Conservation (phyloP, 2,113 vertebrate species). For the Procavia capensis region DNA sequence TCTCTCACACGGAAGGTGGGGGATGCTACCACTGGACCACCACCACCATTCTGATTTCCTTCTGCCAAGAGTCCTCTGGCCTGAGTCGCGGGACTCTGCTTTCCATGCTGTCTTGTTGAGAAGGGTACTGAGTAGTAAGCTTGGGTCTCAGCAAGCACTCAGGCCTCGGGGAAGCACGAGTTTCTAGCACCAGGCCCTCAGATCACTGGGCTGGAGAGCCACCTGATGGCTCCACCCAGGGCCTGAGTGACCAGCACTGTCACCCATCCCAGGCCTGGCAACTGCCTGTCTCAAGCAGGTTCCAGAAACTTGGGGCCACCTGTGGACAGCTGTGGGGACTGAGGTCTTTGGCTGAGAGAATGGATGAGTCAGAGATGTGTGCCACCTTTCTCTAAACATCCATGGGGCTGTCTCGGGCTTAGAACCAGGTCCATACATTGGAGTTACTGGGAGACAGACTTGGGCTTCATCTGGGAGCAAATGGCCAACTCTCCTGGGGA, state of each 20-base stretch:
- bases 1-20: neutral
- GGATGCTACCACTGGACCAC: neutral
- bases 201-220: rapidly evolving
- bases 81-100: no score
- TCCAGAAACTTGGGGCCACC: rapidly evolving
- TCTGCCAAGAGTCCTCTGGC: neutral
- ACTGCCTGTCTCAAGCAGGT: neutral
- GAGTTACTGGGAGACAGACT: neutral
- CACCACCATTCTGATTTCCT: rapidly evolving
- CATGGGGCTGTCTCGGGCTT: rapidly evolving
- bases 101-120: neutral
- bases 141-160: neutral
- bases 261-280: neutral
- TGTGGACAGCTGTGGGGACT: neutral
- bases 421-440: neutral
- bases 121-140: no score
- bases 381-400: neutral
- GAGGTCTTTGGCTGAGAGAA: rapidly evolving
- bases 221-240: neutral
- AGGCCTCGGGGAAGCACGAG: rapidly evolving
- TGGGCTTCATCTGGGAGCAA: rapidly evolving
- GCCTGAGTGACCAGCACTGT: neutral
- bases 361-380: neutral
- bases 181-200: neutral
- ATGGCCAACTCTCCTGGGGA: neutral